phyloP scores from a whole-genome alignment of 2,113 vertebrate species.

The Tricholaema leucomelas region DNA sequence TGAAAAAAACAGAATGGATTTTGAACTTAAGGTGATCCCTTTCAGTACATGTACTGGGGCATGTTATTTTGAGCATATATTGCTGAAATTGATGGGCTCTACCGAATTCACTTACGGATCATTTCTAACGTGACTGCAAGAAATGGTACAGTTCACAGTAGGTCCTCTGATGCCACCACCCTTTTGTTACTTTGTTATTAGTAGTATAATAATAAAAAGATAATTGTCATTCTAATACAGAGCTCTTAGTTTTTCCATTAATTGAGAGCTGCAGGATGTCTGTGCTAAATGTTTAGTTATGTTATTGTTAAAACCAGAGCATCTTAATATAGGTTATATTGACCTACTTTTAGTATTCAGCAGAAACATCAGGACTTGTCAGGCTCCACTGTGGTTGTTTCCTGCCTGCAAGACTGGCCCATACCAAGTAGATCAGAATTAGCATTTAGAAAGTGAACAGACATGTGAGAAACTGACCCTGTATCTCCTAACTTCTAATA shows the following conservation, averaged over 20 bases:
- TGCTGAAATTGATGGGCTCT: constrained; percentile 28
- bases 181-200: constrained; percentile 32
- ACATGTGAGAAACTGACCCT: background rate
- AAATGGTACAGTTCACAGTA: constrained; percentile 10
- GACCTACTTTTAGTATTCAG: background rate
- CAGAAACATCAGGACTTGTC: background rate
- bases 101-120: constrained; percentile 23
- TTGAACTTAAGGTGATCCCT: background rate
- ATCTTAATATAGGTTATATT: background rate
- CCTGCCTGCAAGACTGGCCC: background rate
- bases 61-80: background rate
- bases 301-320: background rate
- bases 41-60: background rate
- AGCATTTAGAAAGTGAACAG: background rate
- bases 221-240: constrained; percentile 2
- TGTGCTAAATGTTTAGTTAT: background rate
- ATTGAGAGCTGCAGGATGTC: background rate
- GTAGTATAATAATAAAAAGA: constrained; percentile 29
- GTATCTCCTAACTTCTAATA: background rate
- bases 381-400: background rate
- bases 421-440: background rate
- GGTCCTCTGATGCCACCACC: background rate
- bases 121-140: constrained; percentile 26
- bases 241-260: background rate
- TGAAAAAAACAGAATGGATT: background rate